phyloP scores from a whole-genome alignment of 2,113 vertebrate genomes.

The Phaethornis superciliosus region DNA sequence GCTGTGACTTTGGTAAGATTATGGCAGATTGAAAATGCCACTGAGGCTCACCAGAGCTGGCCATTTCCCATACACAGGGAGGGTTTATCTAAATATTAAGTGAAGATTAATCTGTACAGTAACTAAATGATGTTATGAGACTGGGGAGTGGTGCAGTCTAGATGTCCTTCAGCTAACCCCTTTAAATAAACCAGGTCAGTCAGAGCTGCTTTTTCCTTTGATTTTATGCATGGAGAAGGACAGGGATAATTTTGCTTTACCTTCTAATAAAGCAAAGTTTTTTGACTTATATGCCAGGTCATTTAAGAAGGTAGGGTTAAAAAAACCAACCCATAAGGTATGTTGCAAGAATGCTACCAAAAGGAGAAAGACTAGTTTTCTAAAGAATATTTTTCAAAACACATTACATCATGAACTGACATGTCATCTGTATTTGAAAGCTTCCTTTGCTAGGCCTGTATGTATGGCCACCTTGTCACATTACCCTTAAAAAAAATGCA shows the following conservation, averaged over 20 bases:
- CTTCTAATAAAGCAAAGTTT: background rate
- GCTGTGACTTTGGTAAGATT: background rate
- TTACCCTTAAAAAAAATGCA: background rate
- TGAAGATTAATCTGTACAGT: background rate
- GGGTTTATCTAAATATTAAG: background rate
- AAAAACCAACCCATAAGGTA: rapidly evolving
- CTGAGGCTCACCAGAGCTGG: background rate
- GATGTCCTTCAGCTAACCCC: background rate
- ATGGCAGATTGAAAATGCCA: background rate
- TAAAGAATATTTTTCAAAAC: background rate
- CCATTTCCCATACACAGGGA: too few species aligned
- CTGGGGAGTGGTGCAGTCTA: background rate
- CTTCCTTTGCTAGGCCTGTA: background rate
- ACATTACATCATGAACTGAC: background rate
- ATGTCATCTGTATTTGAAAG: background rate
- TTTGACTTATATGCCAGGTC: background rate
- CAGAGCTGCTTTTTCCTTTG: background rate
- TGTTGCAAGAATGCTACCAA: background rate
- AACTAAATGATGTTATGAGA: background rate
- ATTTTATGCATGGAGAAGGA: background rate
- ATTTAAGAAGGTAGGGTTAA: background rate
- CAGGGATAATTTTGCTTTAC: background rate
- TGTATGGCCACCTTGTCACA: background rate
- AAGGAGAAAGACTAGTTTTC: background rate
- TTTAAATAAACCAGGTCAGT: background rate